A percentile compares a stretch with the other conserved stretches of the same genome.
phyloP scores from a whole-genome alignment of 2,113 vertebrate species.

The Esox niger region DNA sequence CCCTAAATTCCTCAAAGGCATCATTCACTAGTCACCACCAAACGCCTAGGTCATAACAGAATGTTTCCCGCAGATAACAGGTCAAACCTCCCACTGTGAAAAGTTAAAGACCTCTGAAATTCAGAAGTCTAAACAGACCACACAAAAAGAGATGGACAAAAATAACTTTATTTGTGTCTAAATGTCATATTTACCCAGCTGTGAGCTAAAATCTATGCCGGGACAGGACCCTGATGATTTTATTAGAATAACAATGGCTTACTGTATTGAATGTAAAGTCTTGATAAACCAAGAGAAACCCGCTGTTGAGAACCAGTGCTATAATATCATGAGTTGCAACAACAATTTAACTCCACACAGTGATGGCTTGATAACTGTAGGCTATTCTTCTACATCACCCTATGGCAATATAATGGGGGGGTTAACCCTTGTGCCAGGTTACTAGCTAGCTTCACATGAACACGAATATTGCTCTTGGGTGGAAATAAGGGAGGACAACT shows the following conservation, averaged over 20 bases:
- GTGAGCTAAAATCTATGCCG: too few species aligned
- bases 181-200: not conserved
- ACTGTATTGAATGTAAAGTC: too few species aligned
- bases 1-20: not conserved
- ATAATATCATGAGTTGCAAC: not conserved
- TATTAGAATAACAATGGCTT: too few species aligned
- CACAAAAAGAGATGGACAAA: conserved; percentile 1
- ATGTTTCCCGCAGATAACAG: conserved; percentile 36
- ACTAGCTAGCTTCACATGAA: not conserved
- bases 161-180: not conserved
- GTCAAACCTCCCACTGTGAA: not conserved
- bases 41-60: conserved; percentile 9
- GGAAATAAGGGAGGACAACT: not conserved
- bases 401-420: not conserved
- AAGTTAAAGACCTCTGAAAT: not conserved
- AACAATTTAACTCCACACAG: not conserved
- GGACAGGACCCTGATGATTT: too few species aligned
- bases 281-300: too few species aligned
- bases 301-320: not conserved
- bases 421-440: not conserved
- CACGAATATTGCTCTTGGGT: not conserved
- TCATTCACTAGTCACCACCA: not conserved
- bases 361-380: not conserved
- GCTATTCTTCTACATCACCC: not conserved
- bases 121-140: not conserved